A percentile compares a stretch with the other conserved stretches of the same genome.
Evolutionary conservation across 64 coral and sea anemone genomes (phyloP).

Genomic region (Actinia tenebrosa): DNA sequence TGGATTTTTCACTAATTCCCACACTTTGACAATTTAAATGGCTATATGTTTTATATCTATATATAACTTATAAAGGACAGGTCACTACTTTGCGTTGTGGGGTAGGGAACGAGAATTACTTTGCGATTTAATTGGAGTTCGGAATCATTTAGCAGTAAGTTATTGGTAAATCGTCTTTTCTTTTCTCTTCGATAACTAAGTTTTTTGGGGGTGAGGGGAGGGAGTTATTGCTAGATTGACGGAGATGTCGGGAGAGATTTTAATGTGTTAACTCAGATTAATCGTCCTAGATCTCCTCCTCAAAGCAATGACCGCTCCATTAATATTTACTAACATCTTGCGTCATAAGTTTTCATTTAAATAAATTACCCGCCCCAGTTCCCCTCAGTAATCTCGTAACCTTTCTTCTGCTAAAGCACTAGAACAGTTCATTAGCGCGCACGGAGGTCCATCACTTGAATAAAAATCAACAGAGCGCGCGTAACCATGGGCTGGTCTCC

Average conservation of each 20-base stretch:
- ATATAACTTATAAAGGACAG: neutral
- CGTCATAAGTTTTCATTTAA: neutral
- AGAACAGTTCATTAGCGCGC: slow-evolving; percentile 14
- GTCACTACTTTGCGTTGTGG: neutral
- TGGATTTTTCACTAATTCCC: too few species aligned
- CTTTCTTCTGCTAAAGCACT: slow-evolving; percentile 10
- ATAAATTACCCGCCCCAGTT: neutral
- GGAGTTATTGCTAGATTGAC: too few species aligned
- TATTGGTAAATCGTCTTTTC: too few species aligned
- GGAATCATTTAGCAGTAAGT: too few species aligned
- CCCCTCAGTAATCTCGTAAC: slow-evolving; percentile 16
- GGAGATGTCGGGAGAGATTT: too few species aligned
- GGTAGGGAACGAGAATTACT: too few species aligned
- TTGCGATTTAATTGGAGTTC: too few species aligned
- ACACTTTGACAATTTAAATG: neutral
- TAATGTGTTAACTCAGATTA: neutral
- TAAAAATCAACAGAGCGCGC: slow-evolving; percentile 25
- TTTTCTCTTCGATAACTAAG: too few species aligned
- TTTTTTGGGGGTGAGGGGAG: too few species aligned
- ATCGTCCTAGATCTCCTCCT: neutral
- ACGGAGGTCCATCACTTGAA: neutral
- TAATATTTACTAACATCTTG: neutral
- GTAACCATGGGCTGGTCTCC: slow-evolving; percentile 9
- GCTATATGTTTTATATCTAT: neutral
- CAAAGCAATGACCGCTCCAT: neutral